Percentiles rank a stretch among this genome's conserved stretches.
These are phyloP conservation scores for Electrophaes corylata DNA, from an alignment of 2,888 invertebrate species.

Conservation along the genomic window DNA sequence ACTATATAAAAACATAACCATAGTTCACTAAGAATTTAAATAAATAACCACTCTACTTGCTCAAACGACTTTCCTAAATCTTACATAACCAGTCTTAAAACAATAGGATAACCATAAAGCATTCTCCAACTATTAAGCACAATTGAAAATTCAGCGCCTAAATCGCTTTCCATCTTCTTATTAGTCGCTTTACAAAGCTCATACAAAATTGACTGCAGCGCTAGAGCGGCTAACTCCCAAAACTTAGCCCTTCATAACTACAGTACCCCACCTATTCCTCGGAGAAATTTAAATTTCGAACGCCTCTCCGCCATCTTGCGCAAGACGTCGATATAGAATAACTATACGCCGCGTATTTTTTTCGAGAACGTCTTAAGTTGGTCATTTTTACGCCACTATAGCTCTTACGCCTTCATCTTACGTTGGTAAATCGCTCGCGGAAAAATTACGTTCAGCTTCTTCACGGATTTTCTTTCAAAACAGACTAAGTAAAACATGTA, in stretches of 20 bases:
- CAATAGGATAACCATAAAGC: slow-evolving; percentile 30
- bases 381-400: slow-evolving; percentile 80
- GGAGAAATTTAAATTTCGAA: slow-evolving; percentile 81
- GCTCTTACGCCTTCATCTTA: slow-evolving; percentile 78
- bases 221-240: slow-evolving; percentile 51
- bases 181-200: slow-evolving; percentile 51
- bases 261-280: slow-evolving; percentile 76
- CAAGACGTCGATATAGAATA: slow-evolving; percentile 82
- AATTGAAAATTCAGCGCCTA: slow-evolving; percentile 31
- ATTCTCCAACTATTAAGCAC: slow-evolving; percentile 24
- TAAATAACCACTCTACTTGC: background rate
- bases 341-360: slow-evolving; percentile 76
- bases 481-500: slow-evolving; percentile 29
- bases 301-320: slow-evolving; percentile 82
- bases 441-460: slow-evolving; percentile 75
- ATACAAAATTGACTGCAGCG: slow-evolving; percentile 56
- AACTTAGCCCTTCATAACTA: slow-evolving; percentile 44
- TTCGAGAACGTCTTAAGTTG: slow-evolving; percentile 82
- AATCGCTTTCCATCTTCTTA: slow-evolving; percentile 37
- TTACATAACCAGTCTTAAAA: slow-evolving; percentile 31
- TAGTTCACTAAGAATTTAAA: background rate
- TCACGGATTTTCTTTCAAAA: slow-evolving; percentile 44
- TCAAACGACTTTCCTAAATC: slow-evolving; percentile 25
- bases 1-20: too few relatives aligned
- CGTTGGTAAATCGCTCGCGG: slow-evolving; percentile 81